Percentiles rank a stretch among this genome's conserved stretches.
Evolutionary conservation across 1,140 invertebrate species (phyloP).

Genomic region (Zophobas atratus): DNA sequence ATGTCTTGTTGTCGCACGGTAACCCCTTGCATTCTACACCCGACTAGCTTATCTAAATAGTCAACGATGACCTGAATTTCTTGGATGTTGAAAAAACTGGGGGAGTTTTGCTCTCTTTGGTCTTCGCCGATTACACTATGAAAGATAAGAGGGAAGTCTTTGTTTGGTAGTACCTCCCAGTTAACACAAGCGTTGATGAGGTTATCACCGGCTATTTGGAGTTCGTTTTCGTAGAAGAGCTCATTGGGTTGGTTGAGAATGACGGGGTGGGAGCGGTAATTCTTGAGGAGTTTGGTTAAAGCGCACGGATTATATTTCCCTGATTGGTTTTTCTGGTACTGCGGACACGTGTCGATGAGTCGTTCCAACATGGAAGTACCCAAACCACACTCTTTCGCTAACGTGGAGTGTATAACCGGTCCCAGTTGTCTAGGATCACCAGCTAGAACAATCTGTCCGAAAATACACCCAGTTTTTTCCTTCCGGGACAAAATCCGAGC

Average conservation of each 20-base stretch:
- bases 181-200: conserved; percentile 56
- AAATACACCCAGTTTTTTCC: conserved; percentile 66
- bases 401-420: conserved; percentile 81
- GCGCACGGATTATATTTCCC: conserved; percentile 78
- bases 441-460: conserved; percentile 84
- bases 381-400: conserved; percentile 77
- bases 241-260: conserved; percentile 83
- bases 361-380: conserved; percentile 66
- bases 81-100: conserved; percentile 78
- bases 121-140: conserved; percentile 86
- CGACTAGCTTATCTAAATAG: conserved; percentile 71
- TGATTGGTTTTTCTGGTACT: conserved; percentile 62
- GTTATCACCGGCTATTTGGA: conserved; percentile 65
- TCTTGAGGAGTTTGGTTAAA: conserved; percentile 81
- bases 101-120: conserved; percentile 79
- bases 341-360: conserved; percentile 59
- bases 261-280: conserved; percentile 85
- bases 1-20: conserved; percentile 80
- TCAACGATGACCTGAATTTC: conserved; percentile 70
- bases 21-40: conserved; percentile 73
- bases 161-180: conserved; percentile 66
- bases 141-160: conserved; percentile 82
- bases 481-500: conserved; percentile 64
- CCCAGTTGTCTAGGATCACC: conserved; percentile 95
- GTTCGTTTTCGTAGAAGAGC: conserved; percentile 86